A percentile compares a stretch with the other conserved stretches of the same genome.
phyloP scores from a whole-genome alignment of 2,113 vertebrate species.

The Saccopteryx leptura region DNA sequence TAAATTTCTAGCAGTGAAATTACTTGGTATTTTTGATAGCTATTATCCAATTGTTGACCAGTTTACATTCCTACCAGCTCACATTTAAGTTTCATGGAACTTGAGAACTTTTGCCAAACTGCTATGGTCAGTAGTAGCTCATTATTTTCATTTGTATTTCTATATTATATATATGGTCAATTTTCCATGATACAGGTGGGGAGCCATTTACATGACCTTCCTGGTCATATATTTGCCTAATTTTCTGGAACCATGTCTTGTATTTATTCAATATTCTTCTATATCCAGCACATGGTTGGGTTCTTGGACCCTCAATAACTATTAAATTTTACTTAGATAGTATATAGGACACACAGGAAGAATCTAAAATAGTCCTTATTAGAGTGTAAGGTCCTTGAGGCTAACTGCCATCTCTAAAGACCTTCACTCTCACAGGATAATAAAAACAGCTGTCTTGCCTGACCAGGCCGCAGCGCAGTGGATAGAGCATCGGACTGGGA shows the following conservation, averaged over 20 bases:
- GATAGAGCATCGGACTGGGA: too few relatives aligned
- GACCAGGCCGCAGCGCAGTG: too few relatives aligned
- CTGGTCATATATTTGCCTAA: not conserved
- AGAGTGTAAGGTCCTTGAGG: not conserved
- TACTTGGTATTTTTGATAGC: not conserved
- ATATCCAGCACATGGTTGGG: not conserved
- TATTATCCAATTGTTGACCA: not conserved
- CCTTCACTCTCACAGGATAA: not conserved
- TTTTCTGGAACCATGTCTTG: not conserved
- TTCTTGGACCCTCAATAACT: not conserved
- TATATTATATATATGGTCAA: not conserved
- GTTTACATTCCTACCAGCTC: not conserved
- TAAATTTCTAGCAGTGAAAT: not conserved
- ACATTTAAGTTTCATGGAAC: not conserved
- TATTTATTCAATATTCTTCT: slow-evolving; percentile 3
- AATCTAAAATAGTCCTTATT: slow-evolving; percentile 41
- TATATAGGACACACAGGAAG: not conserved
- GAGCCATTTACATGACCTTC: not conserved
- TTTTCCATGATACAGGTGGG: not conserved
- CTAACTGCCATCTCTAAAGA: slow-evolving; percentile 14
- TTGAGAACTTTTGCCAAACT: not conserved
- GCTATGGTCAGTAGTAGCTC: not conserved
- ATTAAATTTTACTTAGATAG: slow-evolving; percentile 24
- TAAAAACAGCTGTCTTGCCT: not conserved
- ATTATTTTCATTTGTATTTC: slow-evolving; percentile 51